Base-by-base conservation (phyloP, 2,113 vertebrate genomes). In the Paedocypris sp. region DNA sequence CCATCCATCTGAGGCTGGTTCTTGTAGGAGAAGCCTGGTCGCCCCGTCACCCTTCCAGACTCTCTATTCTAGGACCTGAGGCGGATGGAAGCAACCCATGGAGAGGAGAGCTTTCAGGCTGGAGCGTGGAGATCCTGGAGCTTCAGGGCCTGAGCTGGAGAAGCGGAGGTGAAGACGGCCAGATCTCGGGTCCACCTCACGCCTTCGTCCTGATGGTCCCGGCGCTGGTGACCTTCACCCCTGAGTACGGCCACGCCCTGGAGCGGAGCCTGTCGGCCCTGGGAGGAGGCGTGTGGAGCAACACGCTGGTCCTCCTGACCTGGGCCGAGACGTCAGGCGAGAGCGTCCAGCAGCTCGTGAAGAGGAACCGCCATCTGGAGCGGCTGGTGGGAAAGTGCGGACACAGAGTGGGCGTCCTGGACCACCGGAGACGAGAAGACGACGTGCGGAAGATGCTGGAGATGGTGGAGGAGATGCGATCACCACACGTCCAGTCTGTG, bases 321-420 rank as follows among this genome's bases (percentile, higher is more conserved):
- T 83, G 82, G 81, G 81, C 73, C 22, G 83, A 85, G 12, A 67
- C 66, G 41, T 66, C 85, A 28, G 81, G 79, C 3, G 80, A 79
- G 62, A 79, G 76, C 6, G 32, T 53, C 0, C 73, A 80, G 56
- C 83, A 84, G 73, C 82, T 82, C 54, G 67, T 85, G 20, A 70
- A 77, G 43, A 78, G 83, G 65, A 80, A 74, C 15, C 46, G 70
- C 4, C 79, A 84, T 5, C 74, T 82, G 8, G 52, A 18, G 47
- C 53, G 52, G 63, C 78, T 86, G 0, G 54, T 83, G 1, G 72
- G 73, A 56, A 67, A 39, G 41, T 86, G 84, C 7, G 71, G 66
- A 1, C 75, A 75, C 15, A 45, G 82, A 38, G 80, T 70, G 52
- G 72, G 82, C 2, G 58, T 77, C 26, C 12, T 83, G 12, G 64